Evolutionary conservation across 2,113 vertebrate species (phyloP).

Genomic region (Nycticryphes semicollaris): DNA sequence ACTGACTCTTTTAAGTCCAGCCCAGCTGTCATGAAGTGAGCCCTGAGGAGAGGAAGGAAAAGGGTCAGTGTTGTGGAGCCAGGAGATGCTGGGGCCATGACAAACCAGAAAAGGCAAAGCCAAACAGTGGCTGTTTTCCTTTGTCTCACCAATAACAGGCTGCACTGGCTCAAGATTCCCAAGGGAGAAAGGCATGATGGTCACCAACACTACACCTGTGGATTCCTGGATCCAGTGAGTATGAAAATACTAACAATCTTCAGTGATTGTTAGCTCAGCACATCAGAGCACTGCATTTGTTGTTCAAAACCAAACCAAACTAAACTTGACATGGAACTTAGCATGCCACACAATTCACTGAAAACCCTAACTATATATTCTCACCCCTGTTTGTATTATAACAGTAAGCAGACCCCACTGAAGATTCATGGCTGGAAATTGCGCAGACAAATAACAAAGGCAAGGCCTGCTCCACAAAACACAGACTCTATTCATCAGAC

Average conservation of each 20-base stretch:
- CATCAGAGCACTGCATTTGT: neutral
- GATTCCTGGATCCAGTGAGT: neutral
- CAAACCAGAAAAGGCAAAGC: neutral
- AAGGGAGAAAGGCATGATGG: neutral
- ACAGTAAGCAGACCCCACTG: neutral
- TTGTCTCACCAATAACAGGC: neutral
- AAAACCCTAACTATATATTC: neutral
- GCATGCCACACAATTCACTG: no score
- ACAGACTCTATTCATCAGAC: neutral
- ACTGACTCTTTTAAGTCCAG: neutral
- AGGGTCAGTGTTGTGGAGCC: fast-evolving
- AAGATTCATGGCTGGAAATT: neutral
- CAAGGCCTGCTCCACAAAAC: neutral
- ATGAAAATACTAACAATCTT: neutral
- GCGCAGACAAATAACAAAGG: neutral
- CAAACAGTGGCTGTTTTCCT: neutral
- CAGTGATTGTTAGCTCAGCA: neutral
- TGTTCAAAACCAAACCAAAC: neutral
- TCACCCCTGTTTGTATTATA: neutral
- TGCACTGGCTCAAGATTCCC: neutral
- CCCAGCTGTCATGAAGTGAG: neutral
- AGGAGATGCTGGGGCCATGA: neutral
- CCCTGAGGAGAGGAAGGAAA: neutral
- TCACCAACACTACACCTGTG: fast-evolving
- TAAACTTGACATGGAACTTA: no score